Evolutionary conservation across 2,888 invertebrate species (phyloP).

Genomic region (Spisula subtruncata): DNA sequence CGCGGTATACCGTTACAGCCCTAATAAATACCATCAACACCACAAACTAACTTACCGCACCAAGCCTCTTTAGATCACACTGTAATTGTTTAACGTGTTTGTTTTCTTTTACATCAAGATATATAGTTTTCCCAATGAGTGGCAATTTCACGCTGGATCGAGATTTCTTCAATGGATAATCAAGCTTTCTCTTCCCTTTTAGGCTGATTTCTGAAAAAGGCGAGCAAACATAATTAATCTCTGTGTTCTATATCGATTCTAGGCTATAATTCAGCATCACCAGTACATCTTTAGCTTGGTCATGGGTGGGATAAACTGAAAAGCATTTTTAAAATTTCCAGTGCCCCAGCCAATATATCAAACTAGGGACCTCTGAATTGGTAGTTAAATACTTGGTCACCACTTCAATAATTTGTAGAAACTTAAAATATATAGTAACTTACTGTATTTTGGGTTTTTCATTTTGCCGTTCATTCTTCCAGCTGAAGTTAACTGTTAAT

Average conservation of each 20-base stretch:
- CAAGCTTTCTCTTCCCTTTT: constrained; percentile 75
- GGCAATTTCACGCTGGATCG: constrained; percentile 74
- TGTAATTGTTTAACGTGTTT: constrained; percentile 73
- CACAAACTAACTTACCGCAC: constrained; percentile 76
- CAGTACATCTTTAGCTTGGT: no score
- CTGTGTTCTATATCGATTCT: not conserved
- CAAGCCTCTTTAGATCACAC: constrained; percentile 78
- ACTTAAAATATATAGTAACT: not conserved
- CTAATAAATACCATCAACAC: no score
- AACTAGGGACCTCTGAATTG: no score
- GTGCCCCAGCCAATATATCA: no score
- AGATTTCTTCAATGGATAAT: constrained; percentile 70
- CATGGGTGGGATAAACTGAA: no score
- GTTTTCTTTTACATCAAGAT: constrained; percentile 80
- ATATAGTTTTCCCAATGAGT: constrained; percentile 79
- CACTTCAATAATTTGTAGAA: no score
- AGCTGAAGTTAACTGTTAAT: not conserved
- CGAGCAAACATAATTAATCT: not conserved
- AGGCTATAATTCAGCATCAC: no score
- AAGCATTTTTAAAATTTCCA: no score
- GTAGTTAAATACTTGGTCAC: no score
- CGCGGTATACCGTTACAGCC: no score
- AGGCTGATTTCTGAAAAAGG: constrained; percentile 68
- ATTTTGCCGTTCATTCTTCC: not conserved
- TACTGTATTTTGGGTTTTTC: constrained; percentile 19